These are phyloP conservation scores for Lasioglossum vierecki DNA, from an alignment of 2,888 invertebrate species.

Conservation along the genomic window DNA sequence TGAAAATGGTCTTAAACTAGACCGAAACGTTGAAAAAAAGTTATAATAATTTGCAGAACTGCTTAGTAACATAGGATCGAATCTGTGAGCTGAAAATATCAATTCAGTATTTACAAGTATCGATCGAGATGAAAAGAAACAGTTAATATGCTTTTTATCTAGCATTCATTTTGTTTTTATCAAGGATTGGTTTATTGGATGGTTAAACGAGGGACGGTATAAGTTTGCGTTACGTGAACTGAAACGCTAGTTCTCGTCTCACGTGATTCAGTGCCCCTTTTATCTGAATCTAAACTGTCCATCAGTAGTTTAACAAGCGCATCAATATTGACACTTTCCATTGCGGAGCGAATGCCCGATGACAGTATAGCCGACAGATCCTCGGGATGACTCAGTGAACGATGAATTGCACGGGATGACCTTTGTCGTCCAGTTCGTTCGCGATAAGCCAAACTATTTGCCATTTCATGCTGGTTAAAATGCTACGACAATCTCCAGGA, in stretches of 20 bases:
- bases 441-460: conserved; percentile 30
- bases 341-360: conserved; percentile 35
- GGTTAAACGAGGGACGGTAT: not conserved
- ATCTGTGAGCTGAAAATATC: too few relatives aligned
- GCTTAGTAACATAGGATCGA: too few relatives aligned
- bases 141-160: too few relatives aligned
- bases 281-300: conserved; percentile 63
- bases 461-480: conserved; percentile 19
- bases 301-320: conserved; percentile 64
- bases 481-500: not conserved
- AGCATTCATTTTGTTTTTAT: too few relatives aligned
- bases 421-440: conserved; percentile 44
- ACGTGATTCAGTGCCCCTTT: conserved; percentile 53
- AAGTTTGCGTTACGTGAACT: not conserved
- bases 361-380: conserved; percentile 37
- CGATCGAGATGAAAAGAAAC: too few relatives aligned
- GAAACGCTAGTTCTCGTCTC: conserved; percentile 6
- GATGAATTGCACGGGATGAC: conserved; percentile 42
- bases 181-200: not conserved
- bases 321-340: conserved; percentile 66
- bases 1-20: too few relatives aligned
- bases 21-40: too few relatives aligned
- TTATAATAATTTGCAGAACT: too few relatives aligned
- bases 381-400: conserved; percentile 44
- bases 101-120: too few relatives aligned